Evolutionary conservation across 1,140 invertebrate species (phyloP).

Genomic region (Muscidifurax raptorellus): DNA sequence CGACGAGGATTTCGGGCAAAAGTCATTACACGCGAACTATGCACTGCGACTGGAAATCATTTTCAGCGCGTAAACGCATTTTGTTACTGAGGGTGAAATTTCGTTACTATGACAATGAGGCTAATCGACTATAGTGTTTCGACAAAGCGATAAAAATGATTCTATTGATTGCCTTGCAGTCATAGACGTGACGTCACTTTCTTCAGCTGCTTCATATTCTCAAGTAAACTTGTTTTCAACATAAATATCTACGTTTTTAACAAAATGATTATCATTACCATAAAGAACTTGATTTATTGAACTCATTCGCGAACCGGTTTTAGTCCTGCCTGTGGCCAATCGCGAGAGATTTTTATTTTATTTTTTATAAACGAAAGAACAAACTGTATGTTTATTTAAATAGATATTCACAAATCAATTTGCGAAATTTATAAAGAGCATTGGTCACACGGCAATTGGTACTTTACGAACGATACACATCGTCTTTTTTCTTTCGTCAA

Average conservation of each 20-base stretch:
- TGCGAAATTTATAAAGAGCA: no score
- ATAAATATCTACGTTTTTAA: not conserved
- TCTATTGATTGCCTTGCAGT: conserved; percentile 16
- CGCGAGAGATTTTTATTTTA: no score
- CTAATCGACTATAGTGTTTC: not conserved
- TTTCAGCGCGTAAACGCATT: conserved; percentile 4
- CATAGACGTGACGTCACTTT: not conserved
- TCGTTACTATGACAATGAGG: conserved; percentile 36
- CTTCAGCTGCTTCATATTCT: not conserved
- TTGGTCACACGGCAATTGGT: no score
- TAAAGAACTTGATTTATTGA: no score
- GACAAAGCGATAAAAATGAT: conserved; percentile 28
- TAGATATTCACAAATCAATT: no score
- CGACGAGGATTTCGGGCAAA: no score
- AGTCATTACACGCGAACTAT: no score
- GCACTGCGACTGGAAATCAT: conserved; percentile 49
- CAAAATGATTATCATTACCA: no score
- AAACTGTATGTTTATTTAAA: no score
- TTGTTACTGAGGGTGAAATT: conserved; percentile 8
- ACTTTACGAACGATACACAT: not conserved
- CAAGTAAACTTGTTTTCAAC: not conserved
- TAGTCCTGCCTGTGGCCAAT: not conserved
- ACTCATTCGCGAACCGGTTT: not conserved
- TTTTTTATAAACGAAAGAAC: no score
- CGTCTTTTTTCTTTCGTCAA: not conserved